A percentile compares a stretch with the other conserved stretches of the same genome.
phyloP scores from a whole-genome alignment of 2,797 vertebrate species.

The Triplophysa bombifrons region DNA sequence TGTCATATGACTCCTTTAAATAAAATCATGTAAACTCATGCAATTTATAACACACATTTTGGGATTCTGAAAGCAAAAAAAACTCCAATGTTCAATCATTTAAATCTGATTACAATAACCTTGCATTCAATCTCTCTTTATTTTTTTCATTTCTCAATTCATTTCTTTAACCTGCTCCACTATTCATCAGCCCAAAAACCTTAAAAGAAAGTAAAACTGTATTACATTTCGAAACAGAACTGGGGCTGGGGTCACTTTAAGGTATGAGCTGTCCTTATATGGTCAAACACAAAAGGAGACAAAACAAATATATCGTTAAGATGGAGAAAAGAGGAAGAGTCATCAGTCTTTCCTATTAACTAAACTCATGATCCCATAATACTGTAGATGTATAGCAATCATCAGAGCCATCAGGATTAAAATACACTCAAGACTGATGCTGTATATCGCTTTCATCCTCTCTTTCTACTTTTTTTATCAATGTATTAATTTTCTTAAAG shows the following conservation, averaged over 20 bases:
- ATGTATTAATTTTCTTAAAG: slow-evolving; percentile 20
- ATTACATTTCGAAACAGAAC: slow-evolving; percentile 66
- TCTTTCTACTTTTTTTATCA: slow-evolving; percentile 42
- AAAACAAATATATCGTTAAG: slow-evolving; percentile 45
- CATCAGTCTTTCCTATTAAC: slow-evolving; percentile 56
- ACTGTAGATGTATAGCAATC: slow-evolving; percentile 42
- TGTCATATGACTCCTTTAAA: no score
- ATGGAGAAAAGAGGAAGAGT: slow-evolving; percentile 50
- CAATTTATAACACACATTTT: neutral
- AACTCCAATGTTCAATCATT: slow-evolving; percentile 12
- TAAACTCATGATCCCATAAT: slow-evolving; percentile 33
- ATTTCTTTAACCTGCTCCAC: slow-evolving; percentile 48
- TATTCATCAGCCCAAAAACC: slow-evolving; percentile 53
- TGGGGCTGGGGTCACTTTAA: slow-evolving; percentile 54
- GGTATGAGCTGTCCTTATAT: slow-evolving; percentile 52
- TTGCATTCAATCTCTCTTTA: neutral
- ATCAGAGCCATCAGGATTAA: slow-evolving; percentile 45
- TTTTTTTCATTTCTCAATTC: slow-evolving; percentile 14
- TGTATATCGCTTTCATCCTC: slow-evolving; percentile 48
- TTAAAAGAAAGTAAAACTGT: slow-evolving; percentile 42
- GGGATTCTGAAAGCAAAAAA: neutral
- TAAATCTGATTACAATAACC: slow-evolving; percentile 45
- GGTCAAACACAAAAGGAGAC: slow-evolving; percentile 24
- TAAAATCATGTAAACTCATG: neutral
- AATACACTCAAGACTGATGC: slow-evolving; percentile 41